Evolutionary conservation across 2,113 vertebrate species (phyloP), one percentile per base, ranked within the genome.

Genomic region (Lampris megalopsis): DNA sequence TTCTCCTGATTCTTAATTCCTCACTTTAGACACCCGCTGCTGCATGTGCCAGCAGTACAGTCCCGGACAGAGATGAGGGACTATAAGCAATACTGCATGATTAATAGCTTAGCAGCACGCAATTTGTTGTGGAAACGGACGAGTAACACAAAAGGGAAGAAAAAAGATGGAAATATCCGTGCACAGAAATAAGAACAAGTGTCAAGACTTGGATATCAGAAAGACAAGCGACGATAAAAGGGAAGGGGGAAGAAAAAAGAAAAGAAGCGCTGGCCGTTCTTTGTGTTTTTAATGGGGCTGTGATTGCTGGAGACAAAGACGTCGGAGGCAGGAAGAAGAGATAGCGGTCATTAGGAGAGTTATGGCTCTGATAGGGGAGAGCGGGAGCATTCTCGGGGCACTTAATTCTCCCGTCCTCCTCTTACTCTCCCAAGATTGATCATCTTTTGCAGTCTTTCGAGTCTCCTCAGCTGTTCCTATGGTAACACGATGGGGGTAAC

Each of bases 401-500:
- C 91, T 92, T 91, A 91, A 92, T 88, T 91, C 87, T 90, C 83
- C 80, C 84, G 24, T 91, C 91, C 90, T 92, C 88, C 86, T 90
- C 86, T 80, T 86, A 87, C 88, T 92, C 88, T 91, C 87, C 83
- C 83, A 91, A 91, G 92, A 94, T 94, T 94, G 93, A 94, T 94
- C 68, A 88, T 86, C 90, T 92, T 24, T 91, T 92, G 91, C 93
- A 90, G 90, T 93, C 92, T 92, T 93, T 92, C 88, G 89, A 89
- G 90, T 91, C 88, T 91, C 86, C 71, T 89, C 86, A 83, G 86
- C 89, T 86, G 91, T 94, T 93, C 86, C 94, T 90, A 95, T 94
- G 94, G 94, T 87, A 94, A 95, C 94, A 85, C 82, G 71, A 77
- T 85, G 70, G 88, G 24, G 90, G 92, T 91, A 93, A 93, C 93